Base-by-base conservation (phyloP, 2,797 vertebrate species). In the Poeciliopsis presidionis region DNA sequence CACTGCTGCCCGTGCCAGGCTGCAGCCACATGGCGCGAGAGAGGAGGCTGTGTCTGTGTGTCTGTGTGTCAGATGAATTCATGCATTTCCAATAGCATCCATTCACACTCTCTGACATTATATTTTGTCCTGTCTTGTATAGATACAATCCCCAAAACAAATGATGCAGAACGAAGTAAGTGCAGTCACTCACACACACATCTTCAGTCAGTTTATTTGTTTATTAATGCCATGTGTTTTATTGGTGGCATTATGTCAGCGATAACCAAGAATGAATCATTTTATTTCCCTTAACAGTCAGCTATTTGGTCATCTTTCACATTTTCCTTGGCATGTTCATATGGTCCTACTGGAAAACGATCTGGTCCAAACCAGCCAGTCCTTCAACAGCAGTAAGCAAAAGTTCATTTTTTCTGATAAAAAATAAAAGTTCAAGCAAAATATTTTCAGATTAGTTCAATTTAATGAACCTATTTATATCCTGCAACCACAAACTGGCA, bases 281-380 rank as follows among this genome's bases (percentile, higher is more conserved):
- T 53, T 73, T 33, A 36, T 25, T 93, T 94, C 74, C 63, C 65
- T 80, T 75, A 94, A 90, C 96, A 98, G 98, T 97, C 95, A 94
- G 97, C 93, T 99, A 98, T 95, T 95, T 99, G 96, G 95, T 98
- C 91, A 88, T 98, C 93, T 99, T 99, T 92, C 98, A 99, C 92
- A 90, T 97, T 90, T 97, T 94, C 89, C 95, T 99, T 93, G 71
- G 95, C 91, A 97, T 99, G 96, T 99, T 99, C 91, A 92, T 98
- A 74, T 99, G 98, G 98, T 97, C 98, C 41, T 99, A 99, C 93
- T 98, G 98, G 97, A 99, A 97, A 95, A 98, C 98, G 72, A 98
- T 99, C 90, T 96, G 97, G 93, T 96, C 97, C 87, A 93, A 81
- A 94, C 97, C 98, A 75, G 94, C 96, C 81, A 93, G 90, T 79